Evolutionary conservation across 1,140 invertebrate genomes (phyloP).

Genomic region (Brachionus rotundiformis): DNA sequence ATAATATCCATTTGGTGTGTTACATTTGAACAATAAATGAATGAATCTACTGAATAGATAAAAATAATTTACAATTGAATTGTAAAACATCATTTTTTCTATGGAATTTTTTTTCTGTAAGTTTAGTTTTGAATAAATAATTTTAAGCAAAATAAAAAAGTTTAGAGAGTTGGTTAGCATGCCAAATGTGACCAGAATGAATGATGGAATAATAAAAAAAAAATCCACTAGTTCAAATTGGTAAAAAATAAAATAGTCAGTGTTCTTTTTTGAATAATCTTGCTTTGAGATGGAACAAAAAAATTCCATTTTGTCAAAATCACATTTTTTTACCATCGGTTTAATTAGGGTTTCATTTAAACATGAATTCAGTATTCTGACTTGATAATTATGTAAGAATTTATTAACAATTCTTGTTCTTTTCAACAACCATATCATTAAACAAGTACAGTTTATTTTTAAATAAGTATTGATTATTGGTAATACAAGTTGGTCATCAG

Average conservation of each 20-base stretch:
- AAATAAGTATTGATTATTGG: background rate
- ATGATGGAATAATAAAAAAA: background rate
- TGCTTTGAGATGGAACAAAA: background rate
- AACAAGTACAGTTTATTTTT: background rate
- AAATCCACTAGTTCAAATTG: constrained; percentile 4
- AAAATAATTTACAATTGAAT: constrained; percentile 25
- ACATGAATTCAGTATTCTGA: background rate
- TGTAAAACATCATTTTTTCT: constrained; percentile 34
- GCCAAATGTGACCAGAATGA: background rate
- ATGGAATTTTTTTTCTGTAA: background rate
- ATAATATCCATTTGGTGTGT: constrained; percentile 1
- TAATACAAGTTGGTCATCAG: background rate
- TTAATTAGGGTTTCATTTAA: background rate
- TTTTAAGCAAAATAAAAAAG: background rate
- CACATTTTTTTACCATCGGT: background rate
- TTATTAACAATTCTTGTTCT: background rate
- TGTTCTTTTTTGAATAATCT: background rate
- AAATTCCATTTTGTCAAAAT: constrained; percentile 1
- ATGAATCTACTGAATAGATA: background rate
- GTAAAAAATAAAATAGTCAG: background rate
- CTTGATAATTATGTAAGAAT: background rate
- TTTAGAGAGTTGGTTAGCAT: background rate
- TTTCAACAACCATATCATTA: constrained; percentile 17
- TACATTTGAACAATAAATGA: background rate
- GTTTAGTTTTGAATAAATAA: background rate